Conservation (phyloP, 1,140 invertebrate species). For the Neotoxoptera formosana region DNA sequence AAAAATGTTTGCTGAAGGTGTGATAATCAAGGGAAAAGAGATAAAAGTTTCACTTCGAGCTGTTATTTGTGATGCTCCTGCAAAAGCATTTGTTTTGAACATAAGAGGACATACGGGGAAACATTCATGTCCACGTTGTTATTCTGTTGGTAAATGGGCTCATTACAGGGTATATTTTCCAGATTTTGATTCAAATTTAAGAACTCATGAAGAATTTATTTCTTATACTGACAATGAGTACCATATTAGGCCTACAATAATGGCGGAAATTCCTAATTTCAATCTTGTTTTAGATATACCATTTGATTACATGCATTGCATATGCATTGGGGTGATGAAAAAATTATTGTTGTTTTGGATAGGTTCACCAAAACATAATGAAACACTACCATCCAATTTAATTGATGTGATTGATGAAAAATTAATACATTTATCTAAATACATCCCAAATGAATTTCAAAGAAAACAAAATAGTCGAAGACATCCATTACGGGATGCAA, state of each 20-base stretch:
- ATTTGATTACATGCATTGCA: not conserved
- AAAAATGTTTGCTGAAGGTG: not conserved
- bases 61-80: conserved; percentile 18
- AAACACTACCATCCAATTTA: not conserved
- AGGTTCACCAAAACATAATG: not conserved
- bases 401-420: not conserved
- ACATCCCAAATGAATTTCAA: conserved; percentile 11
- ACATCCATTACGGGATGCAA: not conserved
- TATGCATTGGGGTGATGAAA: not conserved
- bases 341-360: conserved; percentile 12
- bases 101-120: not conserved
- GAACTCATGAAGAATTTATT: not conserved
- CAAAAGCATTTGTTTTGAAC: conserved; percentile 11
- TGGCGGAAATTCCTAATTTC: not conserved
- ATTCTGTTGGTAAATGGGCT: not conserved
- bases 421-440: not conserved
- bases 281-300: not conserved
- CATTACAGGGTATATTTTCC: not conserved
- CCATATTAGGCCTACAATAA: not conserved
- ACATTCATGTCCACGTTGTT: not conserved
- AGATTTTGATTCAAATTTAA: not conserved
- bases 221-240: not conserved
- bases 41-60: not conserved
- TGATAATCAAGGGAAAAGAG: not conserved
- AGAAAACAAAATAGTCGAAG: conserved; percentile 1